phyloP scores from a whole-genome alignment of 2,888 invertebrate species.

The Bellardia pandia region DNA sequence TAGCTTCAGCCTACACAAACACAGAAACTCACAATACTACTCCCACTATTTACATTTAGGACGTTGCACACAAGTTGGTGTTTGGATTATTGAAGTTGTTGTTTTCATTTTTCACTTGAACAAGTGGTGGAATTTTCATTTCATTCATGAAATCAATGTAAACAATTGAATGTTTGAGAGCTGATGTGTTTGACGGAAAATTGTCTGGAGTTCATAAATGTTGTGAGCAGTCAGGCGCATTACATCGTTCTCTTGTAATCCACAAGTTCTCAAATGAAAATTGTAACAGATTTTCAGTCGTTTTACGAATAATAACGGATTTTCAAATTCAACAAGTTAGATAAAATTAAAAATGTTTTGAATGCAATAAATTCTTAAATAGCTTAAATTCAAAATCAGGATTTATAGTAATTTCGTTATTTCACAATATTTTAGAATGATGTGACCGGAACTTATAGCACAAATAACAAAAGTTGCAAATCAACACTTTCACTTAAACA shows the following conservation, averaged over 20 bases:
- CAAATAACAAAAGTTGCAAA: no score
- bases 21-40: slow-evolving; percentile 1
- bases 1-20: not conserved
- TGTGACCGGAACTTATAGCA: no score
- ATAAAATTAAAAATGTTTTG: no score
- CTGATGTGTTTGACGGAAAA: not conserved
- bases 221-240: slow-evolving; percentile 70
- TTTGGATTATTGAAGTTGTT: slow-evolving; percentile 8
- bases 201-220: slow-evolving; percentile 9
- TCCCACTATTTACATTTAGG: slow-evolving; percentile 28
- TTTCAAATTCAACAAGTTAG: slow-evolving; percentile 56
- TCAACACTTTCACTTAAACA: no score
- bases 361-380: no score
- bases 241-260: slow-evolving; percentile 44
- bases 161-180: slow-evolving; percentile 55
- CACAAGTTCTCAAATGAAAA: slow-evolving; percentile 28
- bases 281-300: slow-evolving; percentile 63
- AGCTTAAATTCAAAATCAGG: no score
- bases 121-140: slow-evolving; percentile 73
- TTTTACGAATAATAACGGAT: slow-evolving; percentile 3
- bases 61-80: slow-evolving; percentile 15
- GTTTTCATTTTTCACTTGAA: slow-evolving; percentile 52
- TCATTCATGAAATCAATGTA: slow-evolving; percentile 70
- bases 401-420: no score
- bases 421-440: no score